phyloP scores from a whole-genome alignment of 2,888 invertebrate species.

The Synanthedon tipuliformis region DNA sequence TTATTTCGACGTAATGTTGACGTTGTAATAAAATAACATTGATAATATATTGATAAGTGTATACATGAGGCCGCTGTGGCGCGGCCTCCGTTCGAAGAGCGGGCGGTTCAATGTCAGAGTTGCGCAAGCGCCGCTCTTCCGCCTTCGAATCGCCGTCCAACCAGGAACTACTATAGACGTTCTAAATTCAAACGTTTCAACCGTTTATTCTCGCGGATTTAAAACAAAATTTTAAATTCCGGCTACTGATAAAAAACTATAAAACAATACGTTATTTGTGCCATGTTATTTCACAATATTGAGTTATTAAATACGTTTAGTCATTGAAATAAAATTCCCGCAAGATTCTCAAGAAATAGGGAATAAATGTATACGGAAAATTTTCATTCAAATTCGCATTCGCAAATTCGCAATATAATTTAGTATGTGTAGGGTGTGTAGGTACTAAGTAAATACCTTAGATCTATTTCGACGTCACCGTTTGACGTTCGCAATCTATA shows the following conservation, averaged over 20 bases:
- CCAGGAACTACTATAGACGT: slow-evolving; percentile 35
- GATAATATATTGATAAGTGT: slow-evolving; percentile 18
- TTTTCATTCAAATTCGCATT: no score
- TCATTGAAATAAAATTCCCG: no score
- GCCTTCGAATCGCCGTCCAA: slow-evolving; percentile 44
- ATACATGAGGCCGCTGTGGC: slow-evolving; percentile 48
- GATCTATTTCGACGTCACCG: neutral
- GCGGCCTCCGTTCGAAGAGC: slow-evolving; percentile 55
- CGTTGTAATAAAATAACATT: slow-evolving; percentile 36
- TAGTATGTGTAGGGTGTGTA: no score
- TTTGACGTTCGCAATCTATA: neutral
- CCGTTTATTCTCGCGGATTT: slow-evolving; percentile 18
- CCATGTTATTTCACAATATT: no score
- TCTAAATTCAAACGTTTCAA: slow-evolving; percentile 39
- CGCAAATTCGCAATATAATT: no score
- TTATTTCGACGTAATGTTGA: slow-evolving; percentile 11
- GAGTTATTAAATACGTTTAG: no score
- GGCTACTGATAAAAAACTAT: no score
- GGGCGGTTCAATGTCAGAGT: slow-evolving; percentile 66
- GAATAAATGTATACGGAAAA: no score
- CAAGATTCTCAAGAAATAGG: no score
- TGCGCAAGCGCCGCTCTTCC: slow-evolving; percentile 62
- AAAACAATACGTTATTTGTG: no score
- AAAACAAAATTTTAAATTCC: no score
- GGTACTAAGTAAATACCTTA: no score